Percentiles rank a stretch among this genome's conserved stretches.
Conservation (phyloP, 2,888 invertebrate species). For the Callyntrura guangdongensis region DNA sequence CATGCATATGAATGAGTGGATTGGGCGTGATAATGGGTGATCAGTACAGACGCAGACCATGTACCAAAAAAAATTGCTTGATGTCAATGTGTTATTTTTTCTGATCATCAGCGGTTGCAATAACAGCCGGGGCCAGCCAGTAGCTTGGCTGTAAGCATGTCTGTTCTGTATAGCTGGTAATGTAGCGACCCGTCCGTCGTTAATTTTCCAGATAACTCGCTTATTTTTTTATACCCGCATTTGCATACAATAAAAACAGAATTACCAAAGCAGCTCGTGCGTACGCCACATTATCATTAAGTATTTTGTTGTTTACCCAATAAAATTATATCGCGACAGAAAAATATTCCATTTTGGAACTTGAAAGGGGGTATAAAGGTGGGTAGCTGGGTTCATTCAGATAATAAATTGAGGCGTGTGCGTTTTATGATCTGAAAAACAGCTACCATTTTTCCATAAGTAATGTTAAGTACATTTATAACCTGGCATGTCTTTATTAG, state of each 20-base stretch:
- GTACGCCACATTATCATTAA: not conserved
- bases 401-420: not conserved
- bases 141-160: too few relatives aligned
- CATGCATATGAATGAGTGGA: not conserved
- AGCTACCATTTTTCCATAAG: not conserved
- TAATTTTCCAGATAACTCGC: not conserved
- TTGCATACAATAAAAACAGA: conserved; percentile 18
- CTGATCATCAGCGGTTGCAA: not conserved
- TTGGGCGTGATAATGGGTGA: not conserved
- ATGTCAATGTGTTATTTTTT: conserved; percentile 14
- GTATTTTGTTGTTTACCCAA: conserved; percentile 8
- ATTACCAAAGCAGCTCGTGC: not conserved
- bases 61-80: not conserved
- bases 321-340: conserved; percentile 7
- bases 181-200: not conserved
- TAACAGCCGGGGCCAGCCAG: not conserved
- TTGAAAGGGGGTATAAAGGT: not conserved
- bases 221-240: not conserved
- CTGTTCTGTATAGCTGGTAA: not conserved
- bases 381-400: conserved; percentile 8
- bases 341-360: not conserved
- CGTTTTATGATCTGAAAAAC: not conserved
- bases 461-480: too few relatives aligned
- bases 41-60: not conserved
- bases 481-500: too few relatives aligned